Conservation (phyloP, 2,113 vertebrate species). For the Taxidea taxus region DNA sequence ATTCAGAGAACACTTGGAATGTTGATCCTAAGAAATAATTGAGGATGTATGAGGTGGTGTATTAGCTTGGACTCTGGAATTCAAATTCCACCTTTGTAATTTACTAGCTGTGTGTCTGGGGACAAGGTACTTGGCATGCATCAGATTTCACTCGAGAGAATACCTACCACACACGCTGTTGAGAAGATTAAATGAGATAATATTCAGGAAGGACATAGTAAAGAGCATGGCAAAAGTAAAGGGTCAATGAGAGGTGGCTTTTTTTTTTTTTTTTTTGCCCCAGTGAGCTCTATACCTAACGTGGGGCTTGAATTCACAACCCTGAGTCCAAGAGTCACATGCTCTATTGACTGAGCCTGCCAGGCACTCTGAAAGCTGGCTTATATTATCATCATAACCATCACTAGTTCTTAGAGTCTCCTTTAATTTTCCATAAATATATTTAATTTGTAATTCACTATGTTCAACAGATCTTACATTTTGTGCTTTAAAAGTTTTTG, state of each 20-base stretch:
- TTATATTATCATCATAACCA: background rate
- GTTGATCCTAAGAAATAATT: background rate
- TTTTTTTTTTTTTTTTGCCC: no score
- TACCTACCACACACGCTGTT: fast-evolving
- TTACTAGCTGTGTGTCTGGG: no score
- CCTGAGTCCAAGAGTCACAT: background rate
- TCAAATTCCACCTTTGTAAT: background rate
- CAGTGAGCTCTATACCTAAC: background rate
- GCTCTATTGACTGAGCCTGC: background rate
- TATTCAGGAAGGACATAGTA: background rate
- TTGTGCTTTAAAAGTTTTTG: background rate
- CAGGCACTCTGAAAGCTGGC: background rate
- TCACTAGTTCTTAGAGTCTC: background rate
- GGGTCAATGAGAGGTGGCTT: background rate
- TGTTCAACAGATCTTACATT: background rate
- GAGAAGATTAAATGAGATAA: background rate
- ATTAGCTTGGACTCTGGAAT: background rate
- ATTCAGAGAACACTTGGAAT: background rate
- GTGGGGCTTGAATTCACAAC: background rate
- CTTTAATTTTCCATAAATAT: background rate
- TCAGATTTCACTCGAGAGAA: background rate
- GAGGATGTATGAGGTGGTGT: background rate
- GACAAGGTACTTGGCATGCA: background rate
- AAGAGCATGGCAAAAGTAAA: background rate
- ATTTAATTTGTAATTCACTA: background rate